Evolutionary conservation across 2,113 vertebrate genomes (phyloP), one percentile per base, ranked within the genome.

Genomic region (Burhinus bistriatus): DNA sequence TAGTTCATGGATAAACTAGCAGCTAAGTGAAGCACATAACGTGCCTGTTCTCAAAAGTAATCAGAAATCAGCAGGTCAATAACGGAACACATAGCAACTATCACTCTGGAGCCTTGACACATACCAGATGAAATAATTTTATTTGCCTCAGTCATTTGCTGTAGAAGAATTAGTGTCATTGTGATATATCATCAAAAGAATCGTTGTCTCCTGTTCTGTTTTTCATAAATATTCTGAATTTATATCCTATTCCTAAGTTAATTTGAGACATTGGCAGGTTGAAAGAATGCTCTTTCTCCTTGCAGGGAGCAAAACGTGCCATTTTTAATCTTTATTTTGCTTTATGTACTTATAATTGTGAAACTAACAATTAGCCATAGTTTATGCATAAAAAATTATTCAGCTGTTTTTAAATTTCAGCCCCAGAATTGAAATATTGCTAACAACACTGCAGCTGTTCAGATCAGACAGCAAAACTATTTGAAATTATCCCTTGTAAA

Each of bases 21-120:
- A 93, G 87, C 54, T 70, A 79, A 95, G 72, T 27, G 76, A 94
- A 79, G 54, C 51, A 95, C 23, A 42, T 77, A 93, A 91, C 51
- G 64, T 30, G 81, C 40, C 75, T 95, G 62, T 93, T 95, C 89
- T 91, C 54, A 80, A 81, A 97, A 95, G 81, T 75, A 96, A 94
- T 94, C 95, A 96, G 87, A 90, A 97, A 95, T 68, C 83, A 96
- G 95, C 91, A 95, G 87, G 95, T 97, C 92, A 91, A 81, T 68
- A 94, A 94, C 57, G 71, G 90, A 87, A 83, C 78, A 83, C 88
- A 95, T 79, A 96, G 81, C 78, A 94, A 34, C 89, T 95, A 73
- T 84, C 84, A 85, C 84, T 95, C 81, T 73, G 75, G 70, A 79
- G 73, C 81, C 91, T 23, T 94, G 89, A 93, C 89, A 96, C 86